These are phyloP conservation scores for Alsophila aescularia DNA, from an alignment of 2,888 invertebrate genomes.

Conservation along the genomic window DNA sequence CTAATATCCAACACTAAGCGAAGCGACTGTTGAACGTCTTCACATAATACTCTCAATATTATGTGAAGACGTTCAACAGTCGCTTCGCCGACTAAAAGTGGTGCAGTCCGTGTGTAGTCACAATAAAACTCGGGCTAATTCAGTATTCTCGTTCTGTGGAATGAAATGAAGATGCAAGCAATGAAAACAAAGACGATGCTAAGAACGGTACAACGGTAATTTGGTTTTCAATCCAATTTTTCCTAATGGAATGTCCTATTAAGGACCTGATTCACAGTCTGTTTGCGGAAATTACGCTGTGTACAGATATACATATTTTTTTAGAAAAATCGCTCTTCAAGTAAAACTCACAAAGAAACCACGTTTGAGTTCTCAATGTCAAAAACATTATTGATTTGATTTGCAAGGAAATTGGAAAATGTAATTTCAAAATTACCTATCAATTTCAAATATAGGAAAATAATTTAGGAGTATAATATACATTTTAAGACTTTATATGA, in stretches of 20 bases:
- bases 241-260: conserved; percentile 23
- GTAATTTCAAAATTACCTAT: not conserved
- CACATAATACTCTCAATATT: not conserved
- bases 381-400: not conserved
- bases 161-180: conserved; percentile 35
- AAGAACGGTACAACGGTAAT: conserved; percentile 29
- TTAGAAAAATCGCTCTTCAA: not conserved
- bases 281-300: conserved; percentile 21
- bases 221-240: conserved; percentile 32
- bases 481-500: too few species aligned
- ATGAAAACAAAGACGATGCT: conserved; percentile 24
- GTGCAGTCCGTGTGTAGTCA: not conserved
- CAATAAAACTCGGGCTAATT: conserved; percentile 17
- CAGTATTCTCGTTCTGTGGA: conserved; percentile 21
- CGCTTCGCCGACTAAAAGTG: not conserved
- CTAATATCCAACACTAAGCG: too few species aligned
- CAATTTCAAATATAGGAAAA: too few species aligned
- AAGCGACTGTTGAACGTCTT: not conserved
- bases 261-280: conserved; percentile 16
- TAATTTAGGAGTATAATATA: too few species aligned
- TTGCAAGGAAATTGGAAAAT: not conserved
- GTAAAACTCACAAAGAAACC: not conserved
- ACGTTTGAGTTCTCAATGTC: too few species aligned
- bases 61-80: not conserved
- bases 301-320: conserved; percentile 3